A percentile compares a stretch with the other conserved stretches of the same genome.
These are phyloP conservation scores for Bungarus multicinctus DNA, from an alignment of 2,113 vertebrate genomes.

Conservation along the genomic window DNA sequence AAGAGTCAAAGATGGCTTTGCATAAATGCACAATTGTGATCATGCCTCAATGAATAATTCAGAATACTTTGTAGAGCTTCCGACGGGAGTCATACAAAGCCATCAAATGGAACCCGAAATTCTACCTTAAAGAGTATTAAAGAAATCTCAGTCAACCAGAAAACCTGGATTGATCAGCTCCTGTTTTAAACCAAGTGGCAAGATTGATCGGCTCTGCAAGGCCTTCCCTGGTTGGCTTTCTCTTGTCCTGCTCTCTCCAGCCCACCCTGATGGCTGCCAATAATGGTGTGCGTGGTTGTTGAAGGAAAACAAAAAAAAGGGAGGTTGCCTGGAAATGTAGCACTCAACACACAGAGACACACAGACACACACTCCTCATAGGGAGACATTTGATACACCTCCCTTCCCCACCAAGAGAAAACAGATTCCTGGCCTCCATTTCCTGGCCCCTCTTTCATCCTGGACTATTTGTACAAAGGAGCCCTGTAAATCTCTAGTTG, in stretches of 20 bases:
- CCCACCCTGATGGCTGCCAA: not conserved
- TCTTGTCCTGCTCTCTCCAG: not conserved
- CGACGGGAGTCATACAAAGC: accelerated
- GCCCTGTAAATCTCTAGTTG: not conserved
- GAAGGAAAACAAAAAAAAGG: not conserved
- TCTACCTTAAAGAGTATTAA: not conserved
- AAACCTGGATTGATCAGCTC: accelerated
- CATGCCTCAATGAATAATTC: not conserved
- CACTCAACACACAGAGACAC: not conserved
- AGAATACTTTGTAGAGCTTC: not conserved
- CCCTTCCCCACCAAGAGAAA: no score
- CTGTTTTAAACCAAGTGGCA: not conserved
- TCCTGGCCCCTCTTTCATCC: no score
- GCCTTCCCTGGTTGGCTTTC: not conserved
- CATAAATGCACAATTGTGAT: not conserved
- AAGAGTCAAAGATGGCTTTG: accelerated
- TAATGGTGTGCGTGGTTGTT: accelerated
- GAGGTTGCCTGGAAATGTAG: not conserved
- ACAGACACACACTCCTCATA: not conserved
- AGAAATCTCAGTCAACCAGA: not conserved
- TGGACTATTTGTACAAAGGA: not conserved
- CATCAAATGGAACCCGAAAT: accelerated
- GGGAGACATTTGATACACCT: not conserved
- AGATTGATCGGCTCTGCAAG: not conserved
- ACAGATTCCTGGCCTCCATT: not conserved